phyloP scores from a whole-genome alignment of 2,113 vertebrate genomes.

The Prochilodus magdalenae region DNA sequence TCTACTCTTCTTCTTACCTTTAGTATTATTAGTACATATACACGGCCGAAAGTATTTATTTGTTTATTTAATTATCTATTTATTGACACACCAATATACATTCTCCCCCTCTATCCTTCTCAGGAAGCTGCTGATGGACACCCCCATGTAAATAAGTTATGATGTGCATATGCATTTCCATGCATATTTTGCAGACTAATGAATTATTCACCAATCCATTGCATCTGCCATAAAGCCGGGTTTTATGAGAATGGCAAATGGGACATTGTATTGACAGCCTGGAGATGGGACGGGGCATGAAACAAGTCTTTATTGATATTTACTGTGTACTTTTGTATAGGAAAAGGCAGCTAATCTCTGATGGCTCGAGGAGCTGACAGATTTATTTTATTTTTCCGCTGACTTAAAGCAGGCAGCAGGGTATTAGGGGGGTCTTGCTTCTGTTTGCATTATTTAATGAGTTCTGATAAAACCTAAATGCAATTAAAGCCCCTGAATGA shows the following conservation, averaged over 20 bases:
- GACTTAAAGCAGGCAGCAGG: too few species aligned
- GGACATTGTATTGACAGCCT: constrained; percentile 50
- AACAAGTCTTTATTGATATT: constrained; percentile 61
- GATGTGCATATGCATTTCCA: constrained; percentile 36
- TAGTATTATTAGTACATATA: too few species aligned
- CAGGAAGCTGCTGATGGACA: constrained; percentile 37
- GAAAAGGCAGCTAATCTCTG: constrained; percentile 58
- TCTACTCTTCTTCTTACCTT: too few species aligned
- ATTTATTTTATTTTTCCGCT: constrained; percentile 64
- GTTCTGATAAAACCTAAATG: constrained; percentile 65
- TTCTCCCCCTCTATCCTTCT: not conserved
- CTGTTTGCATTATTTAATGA: constrained; percentile 64
- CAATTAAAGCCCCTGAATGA: constrained; percentile 63
- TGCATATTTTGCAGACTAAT: constrained; percentile 41
- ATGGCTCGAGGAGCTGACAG: constrained; percentile 61
- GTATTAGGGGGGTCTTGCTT: constrained; percentile 59
- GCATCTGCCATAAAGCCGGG: constrained; percentile 43
- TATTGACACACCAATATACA: not conserved
- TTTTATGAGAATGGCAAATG: constrained; percentile 54
- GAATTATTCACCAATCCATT: constrained; percentile 49
- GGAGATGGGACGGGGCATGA: constrained; percentile 54
- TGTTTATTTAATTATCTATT: not conserved
- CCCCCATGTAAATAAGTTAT: constrained; percentile 41
- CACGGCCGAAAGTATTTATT: too few species aligned
- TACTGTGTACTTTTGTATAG: constrained; percentile 53